Conservation (phyloP, 1,140 invertebrate genomes). For the Euwallacea fornicatus region DNA sequence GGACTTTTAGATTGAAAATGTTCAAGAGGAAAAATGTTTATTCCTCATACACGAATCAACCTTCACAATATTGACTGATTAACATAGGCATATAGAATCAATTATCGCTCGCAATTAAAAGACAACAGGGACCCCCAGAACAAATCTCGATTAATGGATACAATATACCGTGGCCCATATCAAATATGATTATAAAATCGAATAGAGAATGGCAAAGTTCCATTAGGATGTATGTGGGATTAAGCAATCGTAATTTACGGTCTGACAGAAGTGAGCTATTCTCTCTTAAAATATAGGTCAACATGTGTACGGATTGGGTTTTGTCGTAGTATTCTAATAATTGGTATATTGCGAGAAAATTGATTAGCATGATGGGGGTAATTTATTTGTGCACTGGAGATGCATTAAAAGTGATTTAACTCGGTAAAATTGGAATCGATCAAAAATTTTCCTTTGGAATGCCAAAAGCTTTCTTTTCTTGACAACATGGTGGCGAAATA, state of each 20-base stretch:
- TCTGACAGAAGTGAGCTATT: slow-evolving; percentile 2
- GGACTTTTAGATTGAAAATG: background rate
- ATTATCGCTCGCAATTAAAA: background rate
- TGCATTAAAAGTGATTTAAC: no score
- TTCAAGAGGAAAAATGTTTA: background rate
- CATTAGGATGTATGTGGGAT: slow-evolving; percentile 15
- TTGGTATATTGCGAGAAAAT: no score
- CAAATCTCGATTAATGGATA: slow-evolving; percentile 12
- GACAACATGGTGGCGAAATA: no score
- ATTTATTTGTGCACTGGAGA: no score
- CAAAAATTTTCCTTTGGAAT: no score
- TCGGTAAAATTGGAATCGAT: no score
- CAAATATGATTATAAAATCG: slow-evolving; percentile 9
- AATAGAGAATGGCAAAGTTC: slow-evolving; percentile 4
- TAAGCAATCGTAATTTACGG: slow-evolving; percentile 9
- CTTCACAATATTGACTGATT: background rate
- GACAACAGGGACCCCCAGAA: background rate
- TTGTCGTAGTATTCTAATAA: no score
- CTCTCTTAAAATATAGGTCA: slow-evolving; percentile 2
- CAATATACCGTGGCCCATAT: slow-evolving; percentile 2
- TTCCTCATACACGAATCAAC: background rate
- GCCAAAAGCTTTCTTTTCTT: no score
- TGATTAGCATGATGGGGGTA: no score
- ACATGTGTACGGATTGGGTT: background rate
- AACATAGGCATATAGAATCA: background rate